A percentile compares a stretch with the other conserved stretches of the same genome.
phyloP scores from a whole-genome alignment of 2,113 vertebrate genomes.

The Sinocyclocheilus rhinocerous region DNA sequence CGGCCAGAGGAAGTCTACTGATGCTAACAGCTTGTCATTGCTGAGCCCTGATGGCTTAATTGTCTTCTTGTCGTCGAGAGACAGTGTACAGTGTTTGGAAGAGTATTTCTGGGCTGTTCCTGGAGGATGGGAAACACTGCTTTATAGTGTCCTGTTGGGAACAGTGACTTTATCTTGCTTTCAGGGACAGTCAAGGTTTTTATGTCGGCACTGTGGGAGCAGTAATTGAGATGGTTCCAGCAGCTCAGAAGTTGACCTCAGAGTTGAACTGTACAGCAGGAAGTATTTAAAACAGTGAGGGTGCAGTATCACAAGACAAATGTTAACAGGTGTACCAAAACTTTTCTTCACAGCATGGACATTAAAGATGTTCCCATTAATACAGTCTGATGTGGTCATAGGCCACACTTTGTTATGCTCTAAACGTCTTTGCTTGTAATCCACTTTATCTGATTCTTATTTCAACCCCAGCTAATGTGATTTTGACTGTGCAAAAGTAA shows the following conservation, averaged over 20 bases:
- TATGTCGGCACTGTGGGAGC: background rate
- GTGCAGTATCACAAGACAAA: background rate
- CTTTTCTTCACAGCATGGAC: slow-evolving; percentile 14
- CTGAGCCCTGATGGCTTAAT: background rate
- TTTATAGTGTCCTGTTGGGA: slow-evolving; percentile 28
- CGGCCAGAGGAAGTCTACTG: background rate
- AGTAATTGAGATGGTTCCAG: slow-evolving; percentile 9
- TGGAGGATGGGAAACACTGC: background rate
- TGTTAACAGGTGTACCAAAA: slow-evolving; percentile 5
- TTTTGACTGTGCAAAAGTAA: background rate
- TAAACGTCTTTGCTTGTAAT: background rate
- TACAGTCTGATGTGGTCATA: background rate
- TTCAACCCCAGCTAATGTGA: background rate
- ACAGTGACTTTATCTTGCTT: slow-evolving; percentile 26
- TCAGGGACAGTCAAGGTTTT: slow-evolving; percentile 12
- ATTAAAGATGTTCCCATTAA: slow-evolving; percentile 5
- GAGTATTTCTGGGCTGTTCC: background rate
- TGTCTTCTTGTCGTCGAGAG: background rate
- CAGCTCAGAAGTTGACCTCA: slow-evolving; percentile 6
- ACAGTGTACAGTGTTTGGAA: background rate
- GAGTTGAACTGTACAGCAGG: slow-evolving; percentile 15
- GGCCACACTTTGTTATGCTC: background rate
- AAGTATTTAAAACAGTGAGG: slow-evolving; percentile 20
- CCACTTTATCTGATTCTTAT: slow-evolving; percentile 20
- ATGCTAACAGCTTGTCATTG: slow-evolving; percentile 29